These are phyloP conservation scores for Bucorvus abyssinicus DNA, from an alignment of 2,797 vertebrate genomes.

Conservation along the genomic window DNA sequence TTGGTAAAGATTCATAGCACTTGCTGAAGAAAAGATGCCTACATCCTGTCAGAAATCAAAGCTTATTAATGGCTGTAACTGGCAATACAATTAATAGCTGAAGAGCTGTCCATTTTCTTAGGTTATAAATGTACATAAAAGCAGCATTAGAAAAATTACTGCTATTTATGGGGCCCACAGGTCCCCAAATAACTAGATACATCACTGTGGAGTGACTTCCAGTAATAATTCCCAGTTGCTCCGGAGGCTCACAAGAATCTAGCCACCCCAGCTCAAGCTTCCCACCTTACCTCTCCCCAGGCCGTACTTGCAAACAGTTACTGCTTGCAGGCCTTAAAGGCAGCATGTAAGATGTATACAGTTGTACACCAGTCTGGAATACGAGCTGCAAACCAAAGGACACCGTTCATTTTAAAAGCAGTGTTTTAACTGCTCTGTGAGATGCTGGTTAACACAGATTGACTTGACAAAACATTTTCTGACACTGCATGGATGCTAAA, in stretches of 20 bases:
- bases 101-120: neutral
- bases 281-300: neutral
- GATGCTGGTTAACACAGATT: neutral
- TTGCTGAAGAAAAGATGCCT: neutral
- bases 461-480: neutral
- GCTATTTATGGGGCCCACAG: neutral
- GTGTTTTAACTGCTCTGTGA: neutral
- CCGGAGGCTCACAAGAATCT: neutral
- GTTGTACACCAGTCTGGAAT: neutral
- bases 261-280: neutral
- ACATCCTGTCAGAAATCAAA: neutral
- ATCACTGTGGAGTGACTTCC: neutral
- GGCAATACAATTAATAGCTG: neutral
- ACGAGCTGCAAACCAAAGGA: neutral
- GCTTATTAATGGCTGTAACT: neutral
- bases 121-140: neutral
- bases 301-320: neutral
- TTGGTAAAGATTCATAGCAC: neutral
- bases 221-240: neutral
- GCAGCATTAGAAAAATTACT: neutral
- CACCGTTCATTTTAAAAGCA: neutral
- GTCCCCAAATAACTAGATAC: neutral
- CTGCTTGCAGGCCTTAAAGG: neutral
- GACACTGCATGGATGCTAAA: neutral
- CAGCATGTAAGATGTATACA: neutral